These are phyloP conservation scores for Scartelaos histophorus DNA, from an alignment of 2,113 vertebrate genomes.

Conservation along the genomic window DNA sequence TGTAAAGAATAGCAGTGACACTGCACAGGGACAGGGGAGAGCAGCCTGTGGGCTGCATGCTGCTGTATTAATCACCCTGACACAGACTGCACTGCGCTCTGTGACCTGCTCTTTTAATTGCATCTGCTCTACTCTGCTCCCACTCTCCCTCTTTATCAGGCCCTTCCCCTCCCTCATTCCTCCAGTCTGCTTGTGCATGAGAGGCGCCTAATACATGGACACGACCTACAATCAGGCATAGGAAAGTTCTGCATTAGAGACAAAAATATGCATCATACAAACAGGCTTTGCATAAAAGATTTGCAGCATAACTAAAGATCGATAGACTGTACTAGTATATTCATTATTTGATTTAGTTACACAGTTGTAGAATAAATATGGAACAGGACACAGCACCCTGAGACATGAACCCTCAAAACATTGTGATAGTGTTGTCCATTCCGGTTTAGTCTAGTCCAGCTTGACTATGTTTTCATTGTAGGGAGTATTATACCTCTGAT, in stretches of 20 bases:
- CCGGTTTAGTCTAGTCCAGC: too few relatives aligned
- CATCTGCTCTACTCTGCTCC: constrained; percentile 66
- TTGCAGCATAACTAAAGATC: background rate
- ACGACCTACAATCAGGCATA: constrained; percentile 46
- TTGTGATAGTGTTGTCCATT: too few relatives aligned
- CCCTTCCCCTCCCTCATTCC: constrained; percentile 60
- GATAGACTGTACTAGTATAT: too few relatives aligned
- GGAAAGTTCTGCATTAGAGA: background rate
- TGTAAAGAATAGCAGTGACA: constrained; percentile 20
- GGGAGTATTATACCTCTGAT: too few relatives aligned
- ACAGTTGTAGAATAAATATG: too few relatives aligned
- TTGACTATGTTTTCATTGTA: too few relatives aligned
- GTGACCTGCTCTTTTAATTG: constrained; percentile 78
- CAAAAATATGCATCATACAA: background rate
- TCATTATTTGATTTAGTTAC: too few relatives aligned
- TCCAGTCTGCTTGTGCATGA: constrained; percentile 52
- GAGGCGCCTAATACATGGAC: constrained; percentile 64
- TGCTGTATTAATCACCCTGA: constrained; percentile 69
- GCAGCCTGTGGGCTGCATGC: constrained; percentile 68
- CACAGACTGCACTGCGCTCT: constrained; percentile 64
- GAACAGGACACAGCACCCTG: too few relatives aligned
- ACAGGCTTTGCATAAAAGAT: background rate
- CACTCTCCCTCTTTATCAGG: constrained; percentile 69
- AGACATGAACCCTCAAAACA: too few relatives aligned
- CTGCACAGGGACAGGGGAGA: constrained; percentile 37